phyloP scores from a whole-genome alignment of 2,888 invertebrate genomes.

The Hyposoter didymator region DNA sequence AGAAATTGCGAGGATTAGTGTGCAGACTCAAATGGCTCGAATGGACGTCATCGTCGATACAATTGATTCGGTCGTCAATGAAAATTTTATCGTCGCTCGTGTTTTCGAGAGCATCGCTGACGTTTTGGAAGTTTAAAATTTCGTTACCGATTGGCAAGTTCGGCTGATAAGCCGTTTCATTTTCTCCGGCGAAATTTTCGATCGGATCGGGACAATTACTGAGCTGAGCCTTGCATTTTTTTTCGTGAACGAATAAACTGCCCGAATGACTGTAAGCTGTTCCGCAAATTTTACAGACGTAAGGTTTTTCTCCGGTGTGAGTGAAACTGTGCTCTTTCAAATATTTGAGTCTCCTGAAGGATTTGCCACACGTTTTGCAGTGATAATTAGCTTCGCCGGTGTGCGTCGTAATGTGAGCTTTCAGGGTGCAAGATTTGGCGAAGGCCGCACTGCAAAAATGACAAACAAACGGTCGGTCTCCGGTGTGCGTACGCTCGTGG shows the following conservation, averaged over 20 bases:
- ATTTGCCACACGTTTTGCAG: constrained; percentile 81
- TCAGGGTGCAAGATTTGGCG: constrained; percentile 81
- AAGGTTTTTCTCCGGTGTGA: constrained; percentile 81
- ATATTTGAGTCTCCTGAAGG: constrained; percentile 79
- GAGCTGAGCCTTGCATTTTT: constrained; percentile 73
- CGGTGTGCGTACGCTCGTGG: constrained; percentile 81
- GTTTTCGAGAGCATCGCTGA: background rate
- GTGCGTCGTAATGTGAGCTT: constrained; percentile 81
- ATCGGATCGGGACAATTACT: constrained; percentile 68
- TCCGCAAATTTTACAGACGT: constrained; percentile 80
- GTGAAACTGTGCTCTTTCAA: constrained; percentile 80
- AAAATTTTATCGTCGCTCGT: constrained; percentile 70
- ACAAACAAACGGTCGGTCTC: constrained; percentile 80
- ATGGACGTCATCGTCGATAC: constrained; percentile 68
- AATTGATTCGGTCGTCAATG: constrained; percentile 68
- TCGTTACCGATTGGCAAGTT: constrained; percentile 62
- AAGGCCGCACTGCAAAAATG: constrained; percentile 81
- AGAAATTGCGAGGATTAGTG: constrained; percentile 72
- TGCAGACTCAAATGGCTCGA: constrained; percentile 69
- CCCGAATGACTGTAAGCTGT: constrained; percentile 81
- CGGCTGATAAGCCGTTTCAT: constrained; percentile 13
- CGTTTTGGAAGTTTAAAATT: constrained; percentile 64
- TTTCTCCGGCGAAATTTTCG: constrained; percentile 65
- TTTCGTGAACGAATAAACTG: constrained; percentile 81
- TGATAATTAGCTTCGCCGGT: constrained; percentile 82